Conservation (phyloP, 2,888 invertebrate species). For the Heliothis peltigera region DNA sequence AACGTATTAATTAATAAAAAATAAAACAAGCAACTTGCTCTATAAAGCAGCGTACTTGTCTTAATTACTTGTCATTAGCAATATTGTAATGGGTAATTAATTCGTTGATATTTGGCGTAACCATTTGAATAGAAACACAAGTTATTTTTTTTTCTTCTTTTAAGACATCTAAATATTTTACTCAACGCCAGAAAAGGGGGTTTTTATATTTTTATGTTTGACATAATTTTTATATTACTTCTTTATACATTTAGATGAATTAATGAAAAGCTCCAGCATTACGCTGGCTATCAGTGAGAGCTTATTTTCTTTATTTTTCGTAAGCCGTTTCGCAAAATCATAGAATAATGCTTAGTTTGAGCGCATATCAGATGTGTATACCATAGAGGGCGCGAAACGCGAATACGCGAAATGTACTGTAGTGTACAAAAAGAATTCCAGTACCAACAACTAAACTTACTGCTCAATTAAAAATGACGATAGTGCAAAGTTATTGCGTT, state of each 20-base stretch:
- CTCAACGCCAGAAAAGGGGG: too few species aligned
- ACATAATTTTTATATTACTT: too few species aligned
- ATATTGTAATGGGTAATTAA: neutral
- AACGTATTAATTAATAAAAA: neutral
- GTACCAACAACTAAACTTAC: conserved; percentile 16
- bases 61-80: neutral
- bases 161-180: too few species aligned
- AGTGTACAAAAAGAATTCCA: conserved; percentile 4
- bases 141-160: too few species aligned
- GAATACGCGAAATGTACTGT: neutral
- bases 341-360: neutral
- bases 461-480: conserved; percentile 23
- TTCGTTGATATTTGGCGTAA: neutral
- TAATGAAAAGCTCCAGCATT: too few species aligned
- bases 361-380: neutral
- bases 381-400: neutral
- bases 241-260: too few species aligned
- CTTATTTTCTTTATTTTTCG: too few species aligned
- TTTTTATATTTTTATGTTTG: too few species aligned
- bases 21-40: neutral
- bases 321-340: too few species aligned
- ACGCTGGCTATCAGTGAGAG: too few species aligned
- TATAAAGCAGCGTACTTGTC: neutral
- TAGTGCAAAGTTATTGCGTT: conserved; percentile 43
- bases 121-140: neutral